Evolutionary conservation across 1,140 invertebrate species (phyloP).

Genomic region (Caenorhabditis remanei): DNA sequence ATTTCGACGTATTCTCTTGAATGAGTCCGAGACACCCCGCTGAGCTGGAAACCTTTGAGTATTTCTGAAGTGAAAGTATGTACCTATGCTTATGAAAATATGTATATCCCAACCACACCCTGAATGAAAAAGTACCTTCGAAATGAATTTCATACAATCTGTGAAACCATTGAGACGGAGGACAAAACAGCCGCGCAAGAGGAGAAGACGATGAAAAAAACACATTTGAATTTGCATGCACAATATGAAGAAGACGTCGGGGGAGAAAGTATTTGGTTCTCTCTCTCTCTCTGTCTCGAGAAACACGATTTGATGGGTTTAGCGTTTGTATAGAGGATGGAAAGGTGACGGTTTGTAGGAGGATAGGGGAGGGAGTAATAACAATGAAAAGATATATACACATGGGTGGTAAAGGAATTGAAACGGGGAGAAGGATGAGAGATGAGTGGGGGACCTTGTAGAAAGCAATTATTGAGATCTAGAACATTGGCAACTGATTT

Average conservation of each 20-base stretch:
- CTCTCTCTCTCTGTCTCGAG: neutral
- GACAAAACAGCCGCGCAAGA: neutral
- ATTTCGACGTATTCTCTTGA: neutral
- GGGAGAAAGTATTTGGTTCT: slow-evolving; percentile 20
- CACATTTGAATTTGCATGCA: slow-evolving; percentile 43
- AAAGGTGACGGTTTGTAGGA: too few species aligned
- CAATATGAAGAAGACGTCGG: slow-evolving; percentile 22
- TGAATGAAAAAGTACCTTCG: neutral
- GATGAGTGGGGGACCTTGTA: too few species aligned
- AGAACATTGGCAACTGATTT: too few species aligned
- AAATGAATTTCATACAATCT: neutral
- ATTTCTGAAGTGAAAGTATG: too few species aligned
- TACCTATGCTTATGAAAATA: too few species aligned
- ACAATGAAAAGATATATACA: too few species aligned
- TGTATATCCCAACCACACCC: neutral
- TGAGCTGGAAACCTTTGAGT: neutral
- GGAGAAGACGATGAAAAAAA: neutral
- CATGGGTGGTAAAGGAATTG: too few species aligned
- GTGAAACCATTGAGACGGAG: neutral
- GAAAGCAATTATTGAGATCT: too few species aligned
- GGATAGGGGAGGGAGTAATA: too few species aligned
- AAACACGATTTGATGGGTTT: slow-evolving; percentile 25
- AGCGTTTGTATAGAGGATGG: too few species aligned
- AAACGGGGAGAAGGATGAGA: too few species aligned
- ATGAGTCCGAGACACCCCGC: neutral